phyloP scores from a whole-genome alignment of 2,888 invertebrate genomes.

The Muscina levida region DNA sequence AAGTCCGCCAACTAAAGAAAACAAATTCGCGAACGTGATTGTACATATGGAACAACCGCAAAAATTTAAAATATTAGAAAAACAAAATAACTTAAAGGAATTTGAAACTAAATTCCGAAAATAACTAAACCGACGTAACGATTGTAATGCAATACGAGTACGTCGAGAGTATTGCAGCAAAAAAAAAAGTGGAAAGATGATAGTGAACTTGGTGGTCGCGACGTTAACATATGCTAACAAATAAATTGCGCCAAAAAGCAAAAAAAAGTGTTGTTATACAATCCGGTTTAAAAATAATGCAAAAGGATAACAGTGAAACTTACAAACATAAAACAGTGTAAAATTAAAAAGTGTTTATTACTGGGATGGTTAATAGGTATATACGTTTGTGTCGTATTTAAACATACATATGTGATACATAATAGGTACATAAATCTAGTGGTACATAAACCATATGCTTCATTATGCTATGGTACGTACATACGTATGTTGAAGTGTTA shows the following conservation, averaged over 20 bases:
- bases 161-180: too few species aligned
- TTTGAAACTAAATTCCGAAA: slow-evolving; percentile 11
- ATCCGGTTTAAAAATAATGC: neutral
- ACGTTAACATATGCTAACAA: slow-evolving; percentile 58
- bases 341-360: neutral
- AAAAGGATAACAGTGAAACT: neutral
- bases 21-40: slow-evolving; percentile 2
- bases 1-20: slow-evolving; percentile 7
- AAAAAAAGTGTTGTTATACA: neutral
- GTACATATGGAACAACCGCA: slow-evolving; percentile 6
- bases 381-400: too few species aligned
- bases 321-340: neutral
- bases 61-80: neutral
- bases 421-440: too few species aligned
- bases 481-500: too few species aligned
- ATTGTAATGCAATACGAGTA: neutral
- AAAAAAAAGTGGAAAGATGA: slow-evolving; percentile 2
- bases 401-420: too few species aligned
- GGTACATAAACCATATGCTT: too few species aligned
- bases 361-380: too few species aligned
- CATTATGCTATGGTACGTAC: too few species aligned
- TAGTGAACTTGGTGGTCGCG: neutral
- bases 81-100: slow-evolving; percentile 27
- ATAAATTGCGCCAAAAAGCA: slow-evolving; percentile 61
- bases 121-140: slow-evolving; percentile 6